Conservation (phyloP, 35 echinoderm and acorn worm species). For the Heliocidaris tuberculata region DNA sequence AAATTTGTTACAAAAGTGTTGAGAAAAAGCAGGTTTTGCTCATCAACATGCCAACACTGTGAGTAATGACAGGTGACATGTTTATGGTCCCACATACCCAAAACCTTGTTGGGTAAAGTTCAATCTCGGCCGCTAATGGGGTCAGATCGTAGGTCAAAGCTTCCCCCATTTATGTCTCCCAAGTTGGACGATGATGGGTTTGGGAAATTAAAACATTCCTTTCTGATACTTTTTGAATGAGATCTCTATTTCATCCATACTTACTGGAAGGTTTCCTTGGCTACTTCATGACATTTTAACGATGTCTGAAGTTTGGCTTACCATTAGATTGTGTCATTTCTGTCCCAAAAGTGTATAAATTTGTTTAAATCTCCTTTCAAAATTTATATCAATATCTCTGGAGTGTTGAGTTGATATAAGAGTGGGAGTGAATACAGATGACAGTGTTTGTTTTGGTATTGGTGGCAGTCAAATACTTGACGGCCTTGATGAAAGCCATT, state of each 20-base stretch:
- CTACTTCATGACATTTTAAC: background rate
- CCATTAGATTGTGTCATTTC: background rate
- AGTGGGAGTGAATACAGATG: background rate
- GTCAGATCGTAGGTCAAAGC: background rate
- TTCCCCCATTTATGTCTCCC: background rate
- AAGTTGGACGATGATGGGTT: background rate
- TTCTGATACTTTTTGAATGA: background rate
- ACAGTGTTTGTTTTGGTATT: background rate
- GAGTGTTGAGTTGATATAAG: background rate
- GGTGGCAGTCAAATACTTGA: background rate
- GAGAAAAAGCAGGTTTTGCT: background rate
- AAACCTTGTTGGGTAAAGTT: background rate
- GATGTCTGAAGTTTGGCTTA: background rate
- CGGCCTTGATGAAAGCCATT: too few relatives aligned
- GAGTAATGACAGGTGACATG: slow-evolving; percentile 1
- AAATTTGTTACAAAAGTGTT: background rate
- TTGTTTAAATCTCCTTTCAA: background rate
- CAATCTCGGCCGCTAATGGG: background rate
- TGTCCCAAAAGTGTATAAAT: background rate
- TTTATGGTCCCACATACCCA: background rate
- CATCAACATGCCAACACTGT: background rate
- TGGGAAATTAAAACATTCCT: background rate
- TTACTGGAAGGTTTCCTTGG: background rate
- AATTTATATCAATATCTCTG: background rate
- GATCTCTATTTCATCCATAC: background rate